Evolutionary conservation across 1,140 invertebrate species (phyloP), one percentile per base, ranked within the genome.

Genomic region (Prorops nasuta): DNA sequence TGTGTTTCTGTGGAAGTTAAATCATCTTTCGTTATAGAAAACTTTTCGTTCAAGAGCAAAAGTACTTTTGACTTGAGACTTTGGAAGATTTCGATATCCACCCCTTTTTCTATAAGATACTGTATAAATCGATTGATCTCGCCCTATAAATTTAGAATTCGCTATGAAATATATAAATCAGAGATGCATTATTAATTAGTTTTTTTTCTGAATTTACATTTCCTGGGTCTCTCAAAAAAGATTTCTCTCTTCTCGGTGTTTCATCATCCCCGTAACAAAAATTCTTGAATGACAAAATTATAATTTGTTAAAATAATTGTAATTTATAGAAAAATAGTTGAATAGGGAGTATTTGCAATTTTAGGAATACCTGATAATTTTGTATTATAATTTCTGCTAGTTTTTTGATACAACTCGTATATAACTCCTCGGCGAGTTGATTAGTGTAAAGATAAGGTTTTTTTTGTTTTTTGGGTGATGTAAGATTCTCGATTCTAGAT

Each of bases 41-140:
- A 66, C 37, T 62, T 70, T 14, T 67, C 55, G 50, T 70, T 66
- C 6, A 70, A 19, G 10, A 70, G 18, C n/a, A 54, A 43, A 2
- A 48, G 56, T n/a, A 70, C 54, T 55, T 60, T 64, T 2, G 28
- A 36, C 16, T 58, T 69, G 15, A 70, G 43, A 1, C 45, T 59
- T 6, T 41, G 55, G 8, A 55, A 50, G 31, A 69, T 14, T 1
- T 47, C 9, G 3, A 58, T 20, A 10, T 70, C 68, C 12, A 39
- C n/a, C 12, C 64, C 64, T n/a, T 47, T 64, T 34, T 63, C 64
- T 19, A 67, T 61, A 9, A 70, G 44, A 47, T 62, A 66, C 40
- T 69, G 66, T 14, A 40, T 56, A 35, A 70, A 70, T 10, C 63
- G 60, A 21, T 44, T 51, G 6, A 69, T 35, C 10, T 70, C 64